These are phyloP conservation scores for Sphaerophoria taeniata DNA, from an alignment of 2,888 invertebrate genomes.

Conservation along the genomic window DNA sequence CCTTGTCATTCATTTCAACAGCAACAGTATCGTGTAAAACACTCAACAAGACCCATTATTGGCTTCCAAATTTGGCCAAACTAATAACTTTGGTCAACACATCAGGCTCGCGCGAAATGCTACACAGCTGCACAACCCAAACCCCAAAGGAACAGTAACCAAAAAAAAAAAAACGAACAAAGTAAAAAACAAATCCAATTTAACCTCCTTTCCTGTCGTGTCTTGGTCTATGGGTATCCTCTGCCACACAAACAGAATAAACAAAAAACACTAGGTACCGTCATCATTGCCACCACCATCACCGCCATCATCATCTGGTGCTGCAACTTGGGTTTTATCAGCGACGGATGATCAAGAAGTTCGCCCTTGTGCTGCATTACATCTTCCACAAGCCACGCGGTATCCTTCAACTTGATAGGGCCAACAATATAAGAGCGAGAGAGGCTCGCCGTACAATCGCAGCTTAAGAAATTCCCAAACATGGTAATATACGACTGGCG, in stretches of 20 bases:
- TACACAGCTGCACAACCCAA: slow-evolving; percentile 48
- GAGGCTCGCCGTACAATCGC: slow-evolving; percentile 40
- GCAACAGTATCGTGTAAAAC: slow-evolving; percentile 41
- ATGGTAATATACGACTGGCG: slow-evolving; percentile 71
- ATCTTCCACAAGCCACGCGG: slow-evolving; percentile 21
- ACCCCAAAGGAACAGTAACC: background rate
- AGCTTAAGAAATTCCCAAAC: slow-evolving; percentile 74
- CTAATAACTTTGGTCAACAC: slow-evolving; percentile 69
- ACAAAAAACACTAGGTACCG: slow-evolving; percentile 52
- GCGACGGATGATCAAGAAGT: slow-evolving; percentile 66
- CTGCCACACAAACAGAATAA: slow-evolving; percentile 43
- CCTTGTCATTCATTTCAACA: slow-evolving; percentile 57
- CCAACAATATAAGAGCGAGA: background rate
- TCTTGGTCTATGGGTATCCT: slow-evolving; percentile 37
- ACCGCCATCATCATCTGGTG: slow-evolving; percentile 54
- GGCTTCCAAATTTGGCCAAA: slow-evolving; percentile 72
- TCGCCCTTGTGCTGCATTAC: slow-evolving; percentile 49
- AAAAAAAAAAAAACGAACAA: slow-evolving; percentile 5
- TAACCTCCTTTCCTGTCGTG: slow-evolving; percentile 48
- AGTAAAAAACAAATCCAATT: background rate
- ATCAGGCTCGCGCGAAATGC: slow-evolving; percentile 44
- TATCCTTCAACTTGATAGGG: slow-evolving; percentile 45
- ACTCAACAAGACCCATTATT: slow-evolving; percentile 58
- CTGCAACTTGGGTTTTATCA: slow-evolving; percentile 68
- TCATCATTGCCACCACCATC: slow-evolving; percentile 53